Conservation (phyloP, 1,140 invertebrate species). For the Schlechtendalia chinensis region DNA sequence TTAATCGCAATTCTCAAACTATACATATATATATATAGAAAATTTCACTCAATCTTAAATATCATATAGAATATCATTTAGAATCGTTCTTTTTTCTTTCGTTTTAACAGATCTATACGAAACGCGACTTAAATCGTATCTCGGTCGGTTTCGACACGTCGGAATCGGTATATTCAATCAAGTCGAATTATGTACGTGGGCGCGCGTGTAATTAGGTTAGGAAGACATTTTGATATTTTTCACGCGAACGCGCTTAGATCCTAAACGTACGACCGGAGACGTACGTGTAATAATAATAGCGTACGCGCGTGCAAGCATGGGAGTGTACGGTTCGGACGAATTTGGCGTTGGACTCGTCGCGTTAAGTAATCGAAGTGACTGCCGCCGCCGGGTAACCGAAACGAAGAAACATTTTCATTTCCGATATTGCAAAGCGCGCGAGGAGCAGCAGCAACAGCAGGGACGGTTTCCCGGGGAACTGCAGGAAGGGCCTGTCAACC, state of each 20-base stretch:
- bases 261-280: neutral
- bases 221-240: conserved; percentile 17
- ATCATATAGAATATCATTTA: too few relatives aligned
- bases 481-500: conserved; percentile 45
- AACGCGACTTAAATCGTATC: too few relatives aligned
- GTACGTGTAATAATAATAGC: too few relatives aligned
- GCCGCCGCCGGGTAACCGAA: neutral
- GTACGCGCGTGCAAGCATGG: neutral
- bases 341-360: conserved; percentile 1
- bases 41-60: too few relatives aligned
- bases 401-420: conserved; percentile 37
- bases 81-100: too few relatives aligned
- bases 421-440: conserved; percentile 30
- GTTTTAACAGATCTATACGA: too few relatives aligned
- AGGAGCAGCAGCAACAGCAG: neutral
- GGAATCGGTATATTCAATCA: neutral
- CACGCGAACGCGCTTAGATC: neutral
- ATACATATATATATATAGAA: too few relatives aligned
- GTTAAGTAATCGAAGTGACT: conserved; percentile 35
- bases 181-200: neutral
- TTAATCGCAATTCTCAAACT: too few relatives aligned
- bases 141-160: neutral
- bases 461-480: conserved; percentile 16
- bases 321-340: neutral
- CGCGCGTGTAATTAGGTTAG: neutral